phyloP scores from a whole-genome alignment of 2,888 invertebrate genomes.

The Cremastinae sp. region DNA sequence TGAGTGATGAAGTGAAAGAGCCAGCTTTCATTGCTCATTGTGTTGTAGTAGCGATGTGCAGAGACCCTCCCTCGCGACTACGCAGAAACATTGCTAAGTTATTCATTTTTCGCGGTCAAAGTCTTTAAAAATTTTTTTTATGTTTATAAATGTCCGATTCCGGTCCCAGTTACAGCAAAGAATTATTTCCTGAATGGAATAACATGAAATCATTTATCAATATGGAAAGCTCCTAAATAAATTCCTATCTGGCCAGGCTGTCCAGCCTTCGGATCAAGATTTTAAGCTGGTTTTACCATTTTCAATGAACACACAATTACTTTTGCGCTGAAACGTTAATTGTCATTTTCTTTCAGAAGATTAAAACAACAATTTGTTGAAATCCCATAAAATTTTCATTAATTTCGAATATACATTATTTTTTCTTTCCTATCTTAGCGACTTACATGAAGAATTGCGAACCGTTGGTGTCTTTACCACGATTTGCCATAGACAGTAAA shows the following conservation, averaged over 20 bases:
- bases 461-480: slow-evolving; percentile 98
- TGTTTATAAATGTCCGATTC: slow-evolving; percentile 19
- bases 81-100: slow-evolving; percentile 78
- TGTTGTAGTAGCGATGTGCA: slow-evolving; percentile 77
- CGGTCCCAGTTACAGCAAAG: slow-evolving; percentile 10
- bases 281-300: background rate
- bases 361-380: too few relatives aligned
- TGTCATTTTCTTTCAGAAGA: too few relatives aligned
- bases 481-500: slow-evolving; percentile 98
- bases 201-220: background rate
- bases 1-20: slow-evolving; percentile 78
- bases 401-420: background rate
- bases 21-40: slow-evolving; percentile 79
- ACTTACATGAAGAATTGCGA: slow-evolving; percentile 99
- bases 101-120: slow-evolving; percentile 75
- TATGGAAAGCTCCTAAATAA: background rate
- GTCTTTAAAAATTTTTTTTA: slow-evolving; percentile 23
- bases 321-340: too few relatives aligned
- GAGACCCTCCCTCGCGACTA: slow-evolving; percentile 79
- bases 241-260: background rate
- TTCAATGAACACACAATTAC: too few relatives aligned
- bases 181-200: background rate
- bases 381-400: background rate
- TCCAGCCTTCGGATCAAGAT: background rate
- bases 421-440: slow-evolving; percentile 48